Evolutionary conservation across 37 sponge, comb jelly and placozoan genomes (phyloP), one percentile per base, ranked within the genome.

Genomic region (Tethya wilhelma): DNA sequence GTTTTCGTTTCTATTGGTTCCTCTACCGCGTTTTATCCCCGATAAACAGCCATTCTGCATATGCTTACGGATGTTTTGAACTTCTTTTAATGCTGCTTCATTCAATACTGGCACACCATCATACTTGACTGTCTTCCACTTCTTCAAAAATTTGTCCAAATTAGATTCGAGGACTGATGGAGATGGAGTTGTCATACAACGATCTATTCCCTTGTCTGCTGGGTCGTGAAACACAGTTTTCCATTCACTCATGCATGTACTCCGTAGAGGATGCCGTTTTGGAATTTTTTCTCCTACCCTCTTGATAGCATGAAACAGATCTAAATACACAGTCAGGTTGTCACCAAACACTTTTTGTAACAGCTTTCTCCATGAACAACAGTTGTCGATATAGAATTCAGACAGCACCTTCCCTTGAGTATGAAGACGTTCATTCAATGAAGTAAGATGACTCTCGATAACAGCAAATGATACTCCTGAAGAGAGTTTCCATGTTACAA

Each of bases 371-470:
- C 74, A 75, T 2, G 75, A 12, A 34, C 84, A 84, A 44, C 84
- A 84, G 75, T 84, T 84, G 44, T 84, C 84, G 38, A 84, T 74
- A 40, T 67, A 84, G 29, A 84, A 68, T 44, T 84, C 75, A 37
- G 57, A 65, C 12, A 75, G 45, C 25, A 0, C 49, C 31, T 45
- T 41, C 29, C 76, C 84, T 40, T 84, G 84, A 4, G 7, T 33
- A 19, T 9, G 4, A 44, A 82, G 45, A 44, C 83, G 41, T 1
- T 75, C 69, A 2, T 65, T 43, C 22, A 78, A 49, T 44, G 64
- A 22, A 12, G 6, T 4, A 1, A 84, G 69, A 8, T 56, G 31
- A 19, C 5, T 69, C 55, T 84, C 60, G 4, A 84, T 33, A 12
- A 22, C 32, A 28, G 59, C 39, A 49, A 84, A 84, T 55, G 58